These are phyloP conservation scores for Rhabditoides inermis DNA, from an alignment of 2,888 invertebrate genomes.

Conservation along the genomic window DNA sequence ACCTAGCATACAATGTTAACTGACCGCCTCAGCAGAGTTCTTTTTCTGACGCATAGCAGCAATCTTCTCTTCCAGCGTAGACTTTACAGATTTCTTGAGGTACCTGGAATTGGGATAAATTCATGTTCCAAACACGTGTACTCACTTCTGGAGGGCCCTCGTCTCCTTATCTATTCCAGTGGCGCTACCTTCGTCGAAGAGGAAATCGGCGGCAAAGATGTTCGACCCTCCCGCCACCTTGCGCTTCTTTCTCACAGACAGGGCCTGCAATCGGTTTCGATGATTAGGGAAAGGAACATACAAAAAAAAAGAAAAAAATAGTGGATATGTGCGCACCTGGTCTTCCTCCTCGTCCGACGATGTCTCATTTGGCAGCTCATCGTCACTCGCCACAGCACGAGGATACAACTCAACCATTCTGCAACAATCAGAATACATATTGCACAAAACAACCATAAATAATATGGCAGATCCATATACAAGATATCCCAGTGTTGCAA, in stretches of 20 bases:
- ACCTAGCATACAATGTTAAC: background rate
- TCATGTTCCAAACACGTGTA: background rate
- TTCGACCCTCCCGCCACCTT: slow-evolving; percentile 32
- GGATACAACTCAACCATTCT: slow-evolving; percentile 21
- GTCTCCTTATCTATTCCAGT: slow-evolving; percentile 18
- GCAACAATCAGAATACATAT: too few relatives aligned
- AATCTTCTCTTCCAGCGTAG: slow-evolving; percentile 45
- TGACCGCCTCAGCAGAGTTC: slow-evolving; percentile 22
- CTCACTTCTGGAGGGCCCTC: slow-evolving; percentile 24
- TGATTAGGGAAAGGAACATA: too few relatives aligned
- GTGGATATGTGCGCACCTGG: too few relatives aligned
- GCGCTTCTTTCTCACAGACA: slow-evolving; percentile 33
- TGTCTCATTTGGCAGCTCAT: slow-evolving; percentile 24
- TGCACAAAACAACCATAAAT: too few relatives aligned
- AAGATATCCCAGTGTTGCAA: too few relatives aligned
- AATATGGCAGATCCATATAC: too few relatives aligned
- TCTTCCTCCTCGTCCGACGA: slow-evolving; percentile 21
- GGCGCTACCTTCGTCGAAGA: slow-evolving; percentile 20
- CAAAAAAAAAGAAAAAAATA: too few relatives aligned
- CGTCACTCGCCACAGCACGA: slow-evolving; percentile 31
- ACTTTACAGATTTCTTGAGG: slow-evolving; percentile 36
- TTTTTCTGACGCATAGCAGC: slow-evolving; percentile 29
- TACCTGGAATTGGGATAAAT: slow-evolving; percentile 15
- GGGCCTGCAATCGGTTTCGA: slow-evolving; percentile 23
- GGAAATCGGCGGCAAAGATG: slow-evolving; percentile 31